These are phyloP conservation scores for Hydrozoanthus tunicans DNA, from an alignment of 64 coral and sea anemone species.

Conservation along the genomic window DNA sequence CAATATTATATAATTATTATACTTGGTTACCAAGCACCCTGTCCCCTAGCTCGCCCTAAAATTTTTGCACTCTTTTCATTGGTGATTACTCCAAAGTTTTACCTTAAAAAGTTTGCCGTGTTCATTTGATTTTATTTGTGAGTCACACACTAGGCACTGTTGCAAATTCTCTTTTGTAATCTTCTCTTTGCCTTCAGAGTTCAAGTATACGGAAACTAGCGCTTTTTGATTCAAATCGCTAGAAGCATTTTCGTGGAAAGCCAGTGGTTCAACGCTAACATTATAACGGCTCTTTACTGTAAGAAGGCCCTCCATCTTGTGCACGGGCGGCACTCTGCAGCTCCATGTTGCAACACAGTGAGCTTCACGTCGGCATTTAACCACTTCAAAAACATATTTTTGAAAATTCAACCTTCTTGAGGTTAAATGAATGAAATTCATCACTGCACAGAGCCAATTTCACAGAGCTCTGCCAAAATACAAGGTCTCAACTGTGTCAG, in stretches of 20 bases:
- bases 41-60: no score
- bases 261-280: constrained; percentile 12
- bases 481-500: background rate
- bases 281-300: background rate
- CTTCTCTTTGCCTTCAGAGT: background rate
- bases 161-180: background rate
- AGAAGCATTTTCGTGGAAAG: background rate
- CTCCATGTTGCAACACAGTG: constrained; percentile 41
- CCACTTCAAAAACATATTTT: background rate
- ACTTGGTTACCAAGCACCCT: no score
- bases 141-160: constrained; percentile 7
- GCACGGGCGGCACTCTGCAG: constrained; percentile 10
- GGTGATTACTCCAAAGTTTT: background rate
- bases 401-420: background rate
- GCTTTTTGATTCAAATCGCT: constrained; percentile 2
- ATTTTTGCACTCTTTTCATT: no score
- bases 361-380: background rate
- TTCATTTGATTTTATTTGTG: background rate
- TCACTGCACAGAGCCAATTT: background rate
- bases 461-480: no score
- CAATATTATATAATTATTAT: no score
- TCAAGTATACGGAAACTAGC: constrained; percentile 12
- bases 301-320: constrained; percentile 13
- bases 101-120: constrained; percentile 7
- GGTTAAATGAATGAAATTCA: background rate